A percentile compares a stretch with the other conserved stretches of the same genome.
These are phyloP conservation scores for Himalopsyche anomala DNA, from an alignment of 2,888 invertebrate species.

Conservation along the genomic window DNA sequence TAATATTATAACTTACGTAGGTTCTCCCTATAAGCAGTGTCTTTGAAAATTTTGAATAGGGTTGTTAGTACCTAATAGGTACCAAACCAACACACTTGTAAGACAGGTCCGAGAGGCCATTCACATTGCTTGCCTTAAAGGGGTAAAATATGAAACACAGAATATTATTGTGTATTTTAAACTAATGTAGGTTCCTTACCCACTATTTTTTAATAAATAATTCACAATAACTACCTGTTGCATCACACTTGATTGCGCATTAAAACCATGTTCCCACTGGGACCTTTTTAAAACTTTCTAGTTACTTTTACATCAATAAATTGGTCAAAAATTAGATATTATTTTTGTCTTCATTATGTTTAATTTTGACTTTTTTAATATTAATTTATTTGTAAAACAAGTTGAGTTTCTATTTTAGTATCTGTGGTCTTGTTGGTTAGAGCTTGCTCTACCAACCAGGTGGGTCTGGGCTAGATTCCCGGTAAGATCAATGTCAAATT, in stretches of 20 bases:
- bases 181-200: not conserved
- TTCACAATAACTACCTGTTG: conserved; percentile 10
- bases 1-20: conserved; percentile 6
- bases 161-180: not conserved
- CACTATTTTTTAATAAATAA: conserved; percentile 8
- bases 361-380: no score
- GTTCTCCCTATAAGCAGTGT: conserved; percentile 28
- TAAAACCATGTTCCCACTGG: not conserved
- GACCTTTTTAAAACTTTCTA: no score
- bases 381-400: no score
- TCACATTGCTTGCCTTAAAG: not conserved
- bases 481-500: no score
- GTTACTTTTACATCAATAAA: no score
- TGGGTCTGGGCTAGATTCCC: no score
- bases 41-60: conserved; percentile 9
- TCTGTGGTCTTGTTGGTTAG: no score
- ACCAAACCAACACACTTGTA: not conserved
- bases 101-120: conserved; percentile 31
- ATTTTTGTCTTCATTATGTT: no score
- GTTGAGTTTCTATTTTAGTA: no score
- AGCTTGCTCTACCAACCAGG: no score
- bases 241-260: conserved; percentile 6
- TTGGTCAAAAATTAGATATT: no score
- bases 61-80: not conserved
- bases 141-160: conserved; percentile 33